Base-by-base conservation (phyloP, 2,797 vertebrate species). In the Chromis chromis region DNA sequence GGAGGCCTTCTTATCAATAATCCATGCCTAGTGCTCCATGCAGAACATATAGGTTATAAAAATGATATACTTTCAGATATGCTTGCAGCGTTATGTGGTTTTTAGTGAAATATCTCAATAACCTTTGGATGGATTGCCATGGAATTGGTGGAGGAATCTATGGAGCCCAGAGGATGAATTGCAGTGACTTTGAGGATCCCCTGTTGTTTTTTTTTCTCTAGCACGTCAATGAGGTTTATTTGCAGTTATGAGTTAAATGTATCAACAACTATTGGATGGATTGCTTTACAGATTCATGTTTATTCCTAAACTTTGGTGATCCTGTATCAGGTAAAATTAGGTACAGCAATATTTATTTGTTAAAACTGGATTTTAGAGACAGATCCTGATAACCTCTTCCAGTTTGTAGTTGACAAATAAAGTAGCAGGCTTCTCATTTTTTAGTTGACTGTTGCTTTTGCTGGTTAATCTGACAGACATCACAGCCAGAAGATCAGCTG, bases 1-100 rank as follows among this genome's bases (percentile, higher is more conserved):
- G 52, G 36, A 72, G 28, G 54, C 21, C 53, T 70, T 71, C 21
- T 40, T 24, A 53, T 65, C 28, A 42, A 27, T 39, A 69, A 58
- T 81, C 3, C 42, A 36, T 27, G 21, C 42, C 22, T 6, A 24
- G 11, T 4, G 3, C 31, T 11, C 12, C 28, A 12, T 76, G 13
- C 31, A 40, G 53, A 70, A 66, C 59, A 16, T 33, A 36, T 25
- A 59, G 31, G 55, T 33, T n/a, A 48, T 48, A 39, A 70, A 12
- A 22, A 28, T 25, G 19, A 33, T 57, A 6, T 2, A 44, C 25
- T 56, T 48, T 46, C 8, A 59, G 31, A 21, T 16, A 14, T 19
- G 12, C 6, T 13, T 16, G 40, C 16, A 48, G 19, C 14, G 11
- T 12, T 11, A 6, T 13, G 4, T 36, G n/a, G 22, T 52, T 72